Conservation (phyloP, 2,888 invertebrate species). For the Drosophila atripex region DNA sequence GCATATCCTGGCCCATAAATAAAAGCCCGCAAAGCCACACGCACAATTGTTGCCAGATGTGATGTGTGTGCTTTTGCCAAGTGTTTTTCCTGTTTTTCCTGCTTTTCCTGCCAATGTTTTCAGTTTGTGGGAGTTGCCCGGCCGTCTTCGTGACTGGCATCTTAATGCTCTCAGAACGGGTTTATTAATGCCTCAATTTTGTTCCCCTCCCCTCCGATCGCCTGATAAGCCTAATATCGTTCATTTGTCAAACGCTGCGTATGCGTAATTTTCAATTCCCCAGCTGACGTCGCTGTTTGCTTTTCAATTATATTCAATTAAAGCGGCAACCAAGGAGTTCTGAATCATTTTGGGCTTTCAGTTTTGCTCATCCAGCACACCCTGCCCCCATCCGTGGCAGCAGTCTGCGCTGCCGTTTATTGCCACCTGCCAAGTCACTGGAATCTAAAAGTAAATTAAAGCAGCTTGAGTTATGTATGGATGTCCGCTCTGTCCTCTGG, state of each 20-base stretch:
- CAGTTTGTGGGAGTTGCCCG: conserved; percentile 26
- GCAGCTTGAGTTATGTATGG: conserved; percentile 30
- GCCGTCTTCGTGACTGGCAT: conserved; percentile 44
- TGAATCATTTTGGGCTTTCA: conserved; percentile 56
- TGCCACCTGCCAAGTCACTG: conserved; percentile 55
- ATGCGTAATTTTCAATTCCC: conserved; percentile 55
- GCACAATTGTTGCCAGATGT: conserved; percentile 62
- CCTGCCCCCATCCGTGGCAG: not conserved
- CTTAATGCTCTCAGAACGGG: conserved; percentile 38
- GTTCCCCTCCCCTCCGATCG: conserved; percentile 18
- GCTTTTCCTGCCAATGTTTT: conserved; percentile 18
- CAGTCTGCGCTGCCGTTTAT: not conserved
- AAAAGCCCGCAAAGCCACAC: conserved; percentile 42
- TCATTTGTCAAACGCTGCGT: conserved; percentile 53
- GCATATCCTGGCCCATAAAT: conserved; percentile 65
- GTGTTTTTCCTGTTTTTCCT: conserved; percentile 15
- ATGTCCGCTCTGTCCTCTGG: not conserved
- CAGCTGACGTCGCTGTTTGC: conserved; percentile 13
- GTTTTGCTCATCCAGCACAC: conserved; percentile 6
- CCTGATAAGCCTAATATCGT: conserved; percentile 50
- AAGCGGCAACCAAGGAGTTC: conserved; percentile 50
- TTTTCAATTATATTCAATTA: conserved; percentile 68
- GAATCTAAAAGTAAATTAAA: conserved; percentile 56
- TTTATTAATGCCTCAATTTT: conserved; percentile 47
- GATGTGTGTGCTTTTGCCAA: conserved; percentile 32